Evolutionary conservation across 2,113 vertebrate species (phyloP).

Genomic region (Gymnocephalus cernua): DNA sequence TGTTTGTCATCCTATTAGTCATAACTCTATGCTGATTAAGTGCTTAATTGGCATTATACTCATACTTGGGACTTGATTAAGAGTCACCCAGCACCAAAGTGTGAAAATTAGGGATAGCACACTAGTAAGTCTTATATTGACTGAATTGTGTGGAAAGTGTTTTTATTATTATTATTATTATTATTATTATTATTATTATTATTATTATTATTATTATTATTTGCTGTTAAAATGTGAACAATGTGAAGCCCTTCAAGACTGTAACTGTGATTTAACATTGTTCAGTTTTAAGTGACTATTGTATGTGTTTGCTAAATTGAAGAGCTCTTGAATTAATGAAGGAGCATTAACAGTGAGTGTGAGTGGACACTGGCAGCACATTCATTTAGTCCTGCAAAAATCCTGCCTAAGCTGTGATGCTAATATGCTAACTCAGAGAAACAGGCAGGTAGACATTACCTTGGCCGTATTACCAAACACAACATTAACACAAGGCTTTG

Average conservation of each 20-base stretch:
- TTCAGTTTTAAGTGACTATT: slow-evolving; percentile 37
- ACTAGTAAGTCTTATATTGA: slow-evolving; percentile 34
- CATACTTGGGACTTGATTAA: slow-evolving; percentile 32
- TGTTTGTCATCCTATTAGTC: slow-evolving; percentile 27
- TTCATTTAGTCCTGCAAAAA: slow-evolving; percentile 58
- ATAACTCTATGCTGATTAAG: slow-evolving; percentile 29
- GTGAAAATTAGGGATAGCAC: slow-evolving; percentile 31
- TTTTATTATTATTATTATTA: no score
- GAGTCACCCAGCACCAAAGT: slow-evolving; percentile 43
- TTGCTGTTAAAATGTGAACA: slow-evolving; percentile 44
- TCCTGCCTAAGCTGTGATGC: slow-evolving; percentile 46
- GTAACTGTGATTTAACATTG: slow-evolving; percentile 7
- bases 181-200: no score
- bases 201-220: no score
- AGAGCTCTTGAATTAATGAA: slow-evolving; percentile 37
- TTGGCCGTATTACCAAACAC: slow-evolving; percentile 64
- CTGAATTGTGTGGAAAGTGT: slow-evolving; percentile 21
- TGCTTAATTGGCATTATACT: slow-evolving; percentile 27
- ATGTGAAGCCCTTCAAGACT: slow-evolving; percentile 54
- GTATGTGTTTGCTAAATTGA: slow-evolving; percentile 46
- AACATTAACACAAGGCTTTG: slow-evolving; percentile 49
- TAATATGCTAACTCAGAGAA: slow-evolving; percentile 75
- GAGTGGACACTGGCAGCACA: slow-evolving; percentile 62
- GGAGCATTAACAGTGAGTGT: slow-evolving; percentile 15
- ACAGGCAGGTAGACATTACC: slow-evolving; percentile 80